Percentiles rank a stretch among this genome's conserved stretches.
These are phyloP conservation scores for Acanthosepion esculentum DNA, from an alignment of 2,888 invertebrate genomes.

Conservation along the genomic window DNA sequence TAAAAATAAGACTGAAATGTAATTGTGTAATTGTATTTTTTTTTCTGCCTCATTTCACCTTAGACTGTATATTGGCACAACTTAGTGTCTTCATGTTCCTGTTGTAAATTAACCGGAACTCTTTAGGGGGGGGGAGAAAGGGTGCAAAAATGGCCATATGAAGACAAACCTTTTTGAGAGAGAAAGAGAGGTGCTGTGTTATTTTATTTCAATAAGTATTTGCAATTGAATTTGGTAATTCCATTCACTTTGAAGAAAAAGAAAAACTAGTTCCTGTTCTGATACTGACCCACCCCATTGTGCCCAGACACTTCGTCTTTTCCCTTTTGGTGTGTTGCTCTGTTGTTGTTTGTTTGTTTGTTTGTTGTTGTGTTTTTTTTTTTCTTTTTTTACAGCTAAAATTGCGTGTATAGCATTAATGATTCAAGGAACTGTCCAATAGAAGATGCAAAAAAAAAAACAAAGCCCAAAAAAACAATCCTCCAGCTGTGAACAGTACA, in stretches of 20 bases:
- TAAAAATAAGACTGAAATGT: too few relatives aligned
- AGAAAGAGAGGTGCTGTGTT: too few relatives aligned
- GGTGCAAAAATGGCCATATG: too few relatives aligned
- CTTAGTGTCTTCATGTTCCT: too few relatives aligned
- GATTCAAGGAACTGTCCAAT: neutral
- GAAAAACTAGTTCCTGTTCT: neutral
- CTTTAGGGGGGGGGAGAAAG: too few relatives aligned
- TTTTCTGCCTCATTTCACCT: too few relatives aligned
- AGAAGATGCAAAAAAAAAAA: neutral
- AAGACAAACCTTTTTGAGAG: too few relatives aligned
- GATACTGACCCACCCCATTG: neutral
- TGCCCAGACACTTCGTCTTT: neutral
- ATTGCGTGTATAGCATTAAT: slow-evolving; percentile 12
- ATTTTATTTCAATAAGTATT: neutral
- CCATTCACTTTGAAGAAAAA: neutral
- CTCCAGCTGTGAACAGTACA: neutral
- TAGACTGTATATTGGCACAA: too few relatives aligned
- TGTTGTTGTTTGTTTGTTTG: neutral
- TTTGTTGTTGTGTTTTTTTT: too few relatives aligned
- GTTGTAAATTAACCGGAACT: too few relatives aligned
- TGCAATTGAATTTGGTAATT: slow-evolving; percentile 3
- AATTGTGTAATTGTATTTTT: too few relatives aligned
- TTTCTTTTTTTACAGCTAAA: neutral
- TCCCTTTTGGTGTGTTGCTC: neutral
- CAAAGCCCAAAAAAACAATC: too few relatives aligned